Evolutionary conservation across 2,888 invertebrate genomes (phyloP).

Genomic region (Eupeodes latifasciatus): DNA sequence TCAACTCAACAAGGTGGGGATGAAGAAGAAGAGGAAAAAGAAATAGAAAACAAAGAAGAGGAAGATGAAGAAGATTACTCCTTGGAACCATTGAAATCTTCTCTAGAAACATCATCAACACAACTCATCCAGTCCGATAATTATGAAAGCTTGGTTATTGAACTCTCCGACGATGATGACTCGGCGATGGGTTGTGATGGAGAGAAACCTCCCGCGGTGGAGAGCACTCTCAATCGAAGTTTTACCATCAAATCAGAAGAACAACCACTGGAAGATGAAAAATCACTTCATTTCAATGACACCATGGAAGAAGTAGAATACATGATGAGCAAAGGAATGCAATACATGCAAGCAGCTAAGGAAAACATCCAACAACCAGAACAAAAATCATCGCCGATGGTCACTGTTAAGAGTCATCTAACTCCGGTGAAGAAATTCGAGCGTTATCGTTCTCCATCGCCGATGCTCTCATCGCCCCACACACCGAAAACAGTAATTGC

Average conservation of each 20-base stretch:
- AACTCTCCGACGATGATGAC: slow-evolving; percentile 77
- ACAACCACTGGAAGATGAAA: slow-evolving; percentile 28
- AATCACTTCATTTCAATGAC: slow-evolving; percentile 83
- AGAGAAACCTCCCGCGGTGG: slow-evolving; percentile 36
- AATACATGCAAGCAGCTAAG: slow-evolving; percentile 79
- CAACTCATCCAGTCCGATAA: slow-evolving; percentile 37
- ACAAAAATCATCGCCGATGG: slow-evolving; percentile 11
- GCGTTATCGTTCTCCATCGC: slow-evolving; percentile 70
- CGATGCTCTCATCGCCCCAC: slow-evolving; percentile 54
- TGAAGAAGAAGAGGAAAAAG: not conserved
- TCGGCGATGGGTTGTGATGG: slow-evolving; percentile 7
- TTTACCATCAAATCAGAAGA: slow-evolving; percentile 44
- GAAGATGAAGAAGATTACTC: slow-evolving; percentile 24
- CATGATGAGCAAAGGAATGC: slow-evolving; percentile 82
- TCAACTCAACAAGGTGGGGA: not conserved
- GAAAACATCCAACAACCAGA: not conserved
- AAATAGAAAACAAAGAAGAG: no score
- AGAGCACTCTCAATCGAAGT: slow-evolving; percentile 49
- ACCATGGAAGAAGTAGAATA: slow-evolving; percentile 84
- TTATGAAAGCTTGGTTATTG: slow-evolving; percentile 57
- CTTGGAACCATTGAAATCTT: slow-evolving; percentile 28
- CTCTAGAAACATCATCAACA: slow-evolving; percentile 43
- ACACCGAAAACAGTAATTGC: slow-evolving; percentile 73
- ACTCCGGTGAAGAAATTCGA: slow-evolving; percentile 75
- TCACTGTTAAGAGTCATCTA: slow-evolving; percentile 30